Evolutionary conservation across 2,888 invertebrate genomes (phyloP), one percentile per base, ranked within the genome.

Genomic region (Anarsia innoxiella): DNA sequence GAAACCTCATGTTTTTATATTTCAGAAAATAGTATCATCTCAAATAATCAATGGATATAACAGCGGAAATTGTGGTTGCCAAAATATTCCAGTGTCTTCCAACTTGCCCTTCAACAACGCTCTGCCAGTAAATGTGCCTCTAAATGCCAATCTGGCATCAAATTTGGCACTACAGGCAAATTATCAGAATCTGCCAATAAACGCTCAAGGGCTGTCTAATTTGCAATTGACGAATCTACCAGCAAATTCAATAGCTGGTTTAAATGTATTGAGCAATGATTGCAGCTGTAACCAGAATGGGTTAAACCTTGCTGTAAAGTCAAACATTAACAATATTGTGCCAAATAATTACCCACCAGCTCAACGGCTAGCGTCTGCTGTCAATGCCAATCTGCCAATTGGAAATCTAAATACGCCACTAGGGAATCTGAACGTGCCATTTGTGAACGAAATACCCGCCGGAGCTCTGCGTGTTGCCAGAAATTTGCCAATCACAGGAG

Each of bases 361-460:
- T 23, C 4, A 12, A n/a, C n/a, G n/a, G n/a, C n/a, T n/a, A n/a
- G n/a, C n/a, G n/a, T n/a, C n/a, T n/a, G n/a, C n/a, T n/a, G n/a
- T n/a, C n/a, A n/a, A 26, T 33, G 25, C 33, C 10, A 33, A 26
- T 15, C 9, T 25, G 11, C n/a, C 23, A 25, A 14, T 23, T 14
- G 11, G 10, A 10, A 14, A 13, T 32, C 12, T 23, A 8, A 32
- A 33, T 11, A 3, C 28, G 28, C 35, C 27, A 8, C 3, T 25
- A 14, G 12, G 15, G 15, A 33, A 15, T 12, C 26, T 33, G 2
- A 36, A 36, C 16, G 25, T 36, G 25, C 36, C 36, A 25, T 31
- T 36, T 8, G 36, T 30, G 9, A 36, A 36, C 8, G 23, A 36
- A 15, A 25, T 31, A 1, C 36, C 31, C 0, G n/a, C 15, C 25